Evolutionary conservation across 2,797 vertebrate species (phyloP), one percentile per base, ranked within the genome.

Genomic region (Pagetopsis macropterus): DNA sequence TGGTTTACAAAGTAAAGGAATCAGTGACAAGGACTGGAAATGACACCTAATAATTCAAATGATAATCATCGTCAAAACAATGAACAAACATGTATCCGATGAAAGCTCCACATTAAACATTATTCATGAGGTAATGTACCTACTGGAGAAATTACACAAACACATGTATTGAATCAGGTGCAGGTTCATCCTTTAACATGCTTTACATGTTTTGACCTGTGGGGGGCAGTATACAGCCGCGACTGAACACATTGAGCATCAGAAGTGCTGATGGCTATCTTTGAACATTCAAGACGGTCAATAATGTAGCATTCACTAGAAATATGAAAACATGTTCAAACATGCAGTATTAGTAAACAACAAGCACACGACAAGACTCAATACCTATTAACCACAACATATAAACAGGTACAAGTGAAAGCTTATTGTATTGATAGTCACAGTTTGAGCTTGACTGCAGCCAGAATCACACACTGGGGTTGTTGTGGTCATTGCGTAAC

Each of bases 151-250:
- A 57, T 4, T 8, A 17, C 9, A 54, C 21, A 14, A 1, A 44
- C 14, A 56, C 19, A 33, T 14, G 40, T 3, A 49, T 46, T 37
- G 16, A 65, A 63, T 70, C 59, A 78, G 50, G n/a, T 59, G 10
- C 33, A 69, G 45, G 13, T 40, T 71, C 17, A 50, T 44, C 0
- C 55, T 52, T 61, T 12, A 46, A 52, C 43, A 44, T 77, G 68
- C 15, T 49, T 21, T 75, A 58, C 46, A 44, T 4, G 1, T 13
- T 76, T 57, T 67, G 31, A 69, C 76, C 80, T 54, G 17, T 58
- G 37, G 90, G 48, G 84, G 86, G 89, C 81, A 77, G 87, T 63
- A 84, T 49, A 61, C 1, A 57, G 63, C 33, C 51, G 56, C 3
- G 0, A 71, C 16, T 69, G 27, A 57, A 45, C 8, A 66, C 16